Evolutionary conservation across 1,140 invertebrate species (phyloP), one percentile per base, ranked within the genome.

Genomic region (Parasteatoda tepidariorum): DNA sequence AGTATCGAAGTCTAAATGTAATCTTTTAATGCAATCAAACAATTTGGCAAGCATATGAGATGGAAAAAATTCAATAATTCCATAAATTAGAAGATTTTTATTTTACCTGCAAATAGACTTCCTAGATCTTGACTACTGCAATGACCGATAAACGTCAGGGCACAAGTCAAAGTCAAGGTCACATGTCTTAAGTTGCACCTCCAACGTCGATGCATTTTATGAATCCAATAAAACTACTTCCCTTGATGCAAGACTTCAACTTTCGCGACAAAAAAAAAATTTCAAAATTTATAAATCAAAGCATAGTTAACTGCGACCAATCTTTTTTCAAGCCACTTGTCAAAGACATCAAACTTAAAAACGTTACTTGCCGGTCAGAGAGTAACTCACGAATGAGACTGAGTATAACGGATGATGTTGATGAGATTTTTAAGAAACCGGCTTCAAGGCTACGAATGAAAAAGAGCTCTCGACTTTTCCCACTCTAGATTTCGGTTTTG

Each of bases 61-160:
- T n/a, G n/a, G n/a, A n/a, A n/a, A n/a, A n/a, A n/a, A n/a, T n/a
- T n/a, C n/a, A n/a, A n/a, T n/a, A n/a, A n/a, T n/a, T n/a, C n/a
- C n/a, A n/a, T n/a, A n/a, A 48, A 48, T 48, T 13, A 48, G 38
- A 9, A 48, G 18, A 48, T 48, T 48, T 48, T 24, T 34, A 11
- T 31, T 24, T 33, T 59, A 79, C 62, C 62, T 68, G 75, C 75
- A 15, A 79, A 24, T 22, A 79, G 68, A 34, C 75, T 79, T 22
- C 75, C 75, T 13, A 79, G 62, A 68, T 79, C 75, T 68, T 79
- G 75, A 34, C 62, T 67, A 18, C 26, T 18, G 9, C 24, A 38
- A 24, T 76, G 59, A 13, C 74, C 59, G 26, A 76, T 22, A 33
- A 76, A 66, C 2, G 38, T 34, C 0, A 76, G 26, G 34, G 38